Base-by-base conservation (phyloP, 1,140 invertebrate species). In the Venustaconcha ellipsiformis region DNA sequence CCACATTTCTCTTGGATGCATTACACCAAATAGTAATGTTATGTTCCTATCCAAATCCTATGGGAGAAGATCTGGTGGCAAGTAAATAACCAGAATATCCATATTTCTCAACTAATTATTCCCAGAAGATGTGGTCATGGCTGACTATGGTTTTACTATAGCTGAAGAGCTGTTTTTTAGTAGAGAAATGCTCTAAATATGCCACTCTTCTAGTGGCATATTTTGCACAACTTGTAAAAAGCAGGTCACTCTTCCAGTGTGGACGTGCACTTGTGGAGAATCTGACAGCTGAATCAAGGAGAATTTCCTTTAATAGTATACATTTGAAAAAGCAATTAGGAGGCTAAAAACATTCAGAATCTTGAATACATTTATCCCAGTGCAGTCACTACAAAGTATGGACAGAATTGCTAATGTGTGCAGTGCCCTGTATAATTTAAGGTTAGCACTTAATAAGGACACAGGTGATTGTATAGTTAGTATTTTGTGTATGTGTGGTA, bases 1-100 rank as follows among this genome's bases (percentile, higher is more conserved):
- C 26, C 2, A 30, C 26, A 3, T 30, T 30, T 30, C 26, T 30
- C 71, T 88, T 15, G 66, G 87, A 20, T 85, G 76, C 17, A 86
- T 82, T 65, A 82, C 83, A 26, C 86, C 84, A 14, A 80, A 83
- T 69, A 84, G 83, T 23, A 70, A 72, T 55, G 80, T 88, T n/a
- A 79, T 70, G 59, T 88, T 79, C 77, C 64, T 86, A 15, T 86
- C 86, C 18, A 73, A 83, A 72, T 71, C 72, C 17, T 87, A 77
- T 69, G 81, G 81, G 64, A 86, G 85, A 17, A 76, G 83, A 30
- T 68, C 81, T 6, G 78, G 74, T 79, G 85, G 85, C 69, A 78
- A 80, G 62, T 80, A 72, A 67, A 82, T 89, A 15, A 83, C 84
- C 0, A 74, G 81, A 74, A 65, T 84, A 48, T 81, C 72, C 72